Evolutionary conservation across 1,140 invertebrate genomes (phyloP).

Genomic region (Plodia interpunctella): DNA sequence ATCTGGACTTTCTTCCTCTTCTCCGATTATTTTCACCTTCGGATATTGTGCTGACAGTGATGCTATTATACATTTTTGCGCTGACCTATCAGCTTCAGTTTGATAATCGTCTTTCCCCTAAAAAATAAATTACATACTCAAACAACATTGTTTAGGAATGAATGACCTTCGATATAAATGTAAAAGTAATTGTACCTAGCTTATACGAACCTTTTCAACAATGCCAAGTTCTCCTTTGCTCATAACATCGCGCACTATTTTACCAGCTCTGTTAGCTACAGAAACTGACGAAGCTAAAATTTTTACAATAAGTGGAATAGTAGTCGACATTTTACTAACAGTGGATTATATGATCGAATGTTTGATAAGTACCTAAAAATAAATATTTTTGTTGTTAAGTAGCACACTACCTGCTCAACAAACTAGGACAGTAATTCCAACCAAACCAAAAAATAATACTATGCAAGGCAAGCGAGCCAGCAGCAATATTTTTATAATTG

Average conservation of each 20-base stretch:
- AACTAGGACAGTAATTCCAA: no score
- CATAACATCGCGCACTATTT: conserved; percentile 94
- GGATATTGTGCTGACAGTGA: conserved; percentile 92
- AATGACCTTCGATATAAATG: background rate
- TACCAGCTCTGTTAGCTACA: conserved; percentile 88
- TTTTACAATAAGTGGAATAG: conserved; percentile 68
- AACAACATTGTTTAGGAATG: background rate
- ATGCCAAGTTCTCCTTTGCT: conserved; percentile 92
- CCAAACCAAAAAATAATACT: no score
- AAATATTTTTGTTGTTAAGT: no score
- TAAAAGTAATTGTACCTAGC: background rate
- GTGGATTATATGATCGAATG: no score
- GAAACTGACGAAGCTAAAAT: conserved; percentile 84
- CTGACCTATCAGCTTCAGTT: conserved; percentile 97
- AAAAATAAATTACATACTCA: conserved; percentile 22
- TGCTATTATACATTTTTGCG: conserved; percentile 93
- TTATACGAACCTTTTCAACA: conserved; percentile 86
- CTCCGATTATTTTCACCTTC: conserved; percentile 92
- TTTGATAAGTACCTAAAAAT: no score
- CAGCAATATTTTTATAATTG: no score
- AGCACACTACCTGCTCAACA: no score
- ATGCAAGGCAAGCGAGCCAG: no score
- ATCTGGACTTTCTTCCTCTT: conserved; percentile 90
- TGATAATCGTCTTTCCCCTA: conserved; percentile 96
- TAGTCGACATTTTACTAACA: conserved; percentile 57